Conservation (phyloP, 2,113 vertebrate genomes). For the Ailuropoda melanoleuca region DNA sequence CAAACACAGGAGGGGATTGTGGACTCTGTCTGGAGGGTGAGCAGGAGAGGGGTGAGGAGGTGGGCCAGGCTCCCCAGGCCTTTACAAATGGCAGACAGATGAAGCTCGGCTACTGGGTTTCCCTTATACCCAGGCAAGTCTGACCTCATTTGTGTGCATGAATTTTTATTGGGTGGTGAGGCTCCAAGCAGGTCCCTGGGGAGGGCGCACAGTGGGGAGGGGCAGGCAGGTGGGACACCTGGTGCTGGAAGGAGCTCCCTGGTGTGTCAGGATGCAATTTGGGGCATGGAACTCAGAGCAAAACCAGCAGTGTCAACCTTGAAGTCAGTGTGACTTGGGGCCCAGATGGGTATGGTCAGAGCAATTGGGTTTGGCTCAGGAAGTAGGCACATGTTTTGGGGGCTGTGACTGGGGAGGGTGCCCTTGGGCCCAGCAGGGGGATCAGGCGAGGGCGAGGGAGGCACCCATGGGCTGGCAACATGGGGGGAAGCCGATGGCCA, state of each 20-base stretch:
- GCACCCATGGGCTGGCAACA: not conserved
- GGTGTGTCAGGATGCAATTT: rapidly evolving
- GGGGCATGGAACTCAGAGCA: not conserved
- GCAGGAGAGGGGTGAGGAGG: not conserved
- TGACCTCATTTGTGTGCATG: not conserved
- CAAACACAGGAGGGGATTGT: no score
- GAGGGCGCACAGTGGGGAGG: not conserved
- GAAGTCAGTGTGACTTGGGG: not conserved
- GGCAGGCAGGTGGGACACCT: not conserved
- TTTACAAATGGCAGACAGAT: not conserved
- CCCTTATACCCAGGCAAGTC: not conserved
- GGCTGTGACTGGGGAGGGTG: not conserved
- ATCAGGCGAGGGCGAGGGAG: rapidly evolving
- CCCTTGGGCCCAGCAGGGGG: not conserved
- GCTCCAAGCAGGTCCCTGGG: not conserved
- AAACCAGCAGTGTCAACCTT: not conserved
- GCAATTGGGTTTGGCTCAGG: not conserved
- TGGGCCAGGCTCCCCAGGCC: not conserved
- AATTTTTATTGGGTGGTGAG: not conserved
- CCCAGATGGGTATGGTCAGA: not conserved
- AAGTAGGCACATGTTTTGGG: not conserved
- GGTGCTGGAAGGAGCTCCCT: no score
- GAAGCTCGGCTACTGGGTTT: not conserved
- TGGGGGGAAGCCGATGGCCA: not conserved
- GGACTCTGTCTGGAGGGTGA: not conserved